Evolutionary conservation across 2,797 vertebrate species (phyloP), one percentile per base, ranked within the genome.

Genomic region (Paramormyrops hopkinsi): DNA sequence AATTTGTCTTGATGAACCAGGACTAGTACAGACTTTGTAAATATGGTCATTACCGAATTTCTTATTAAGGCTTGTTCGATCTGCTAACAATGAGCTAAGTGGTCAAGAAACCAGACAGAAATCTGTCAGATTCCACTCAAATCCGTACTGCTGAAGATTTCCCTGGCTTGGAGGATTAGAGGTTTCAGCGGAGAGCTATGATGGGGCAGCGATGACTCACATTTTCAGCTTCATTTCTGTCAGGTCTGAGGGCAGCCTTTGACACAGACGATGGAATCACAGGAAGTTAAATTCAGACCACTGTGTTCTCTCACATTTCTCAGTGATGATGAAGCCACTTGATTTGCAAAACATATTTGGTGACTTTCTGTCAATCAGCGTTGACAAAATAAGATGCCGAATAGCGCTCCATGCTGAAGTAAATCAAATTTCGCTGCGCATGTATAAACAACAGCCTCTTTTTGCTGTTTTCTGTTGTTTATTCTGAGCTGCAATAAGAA

Each of bases 161-260:
- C 94, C 94, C 94, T 94, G 92, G 91, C 92, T 90, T 89, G 90
- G 89, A 90, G 91, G 48, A 83, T 90, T 50, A 82, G 22, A 79
- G 69, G 9, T 79, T 93, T 93, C 92, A 93, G 93, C 91, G 91
- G 91, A 91, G 53, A 93, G 88, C 90, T 69, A 7, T 92, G 41
- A 50, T 9, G 1, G n/a, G 56, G 85, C 86, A 33, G 7, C 90
- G 92, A 94, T 94, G 93, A 96, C 94, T 95, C 94, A 91, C 93
- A 95, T 93, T 93, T 94, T 95, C 94, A 93, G 90, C 86, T 88
- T 91, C 90, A 92, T 94, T 95, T 92, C 93, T 92, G 94, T 93
- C 92, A 90, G 91, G 93, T 92, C 92, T 65, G 91, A 92, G 91
- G 88, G 86, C 90, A 91, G 89, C 92, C 90, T 90, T 88, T 33